A percentile compares a stretch with the other conserved stretches of the same genome.
Evolutionary conservation across 1,140 invertebrate species (phyloP).

Genomic region (Psilanteris sp.): DNA sequence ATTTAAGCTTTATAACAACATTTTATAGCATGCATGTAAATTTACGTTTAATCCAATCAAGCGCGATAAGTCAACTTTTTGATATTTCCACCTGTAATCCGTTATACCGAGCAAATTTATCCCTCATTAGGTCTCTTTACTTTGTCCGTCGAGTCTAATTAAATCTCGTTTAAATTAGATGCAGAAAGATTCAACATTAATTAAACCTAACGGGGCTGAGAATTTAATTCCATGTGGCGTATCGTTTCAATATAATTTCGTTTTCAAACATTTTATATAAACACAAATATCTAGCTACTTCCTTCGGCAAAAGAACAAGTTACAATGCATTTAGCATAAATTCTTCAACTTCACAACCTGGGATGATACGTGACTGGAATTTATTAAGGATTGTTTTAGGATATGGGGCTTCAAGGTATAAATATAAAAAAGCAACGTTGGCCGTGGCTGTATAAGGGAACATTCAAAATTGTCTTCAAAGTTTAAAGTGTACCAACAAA

Average conservation of each 20-base stretch:
- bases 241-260: conserved; percentile 1
- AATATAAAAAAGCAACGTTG: conserved; percentile 23
- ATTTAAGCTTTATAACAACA: too few species aligned
- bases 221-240: conserved; percentile 14
- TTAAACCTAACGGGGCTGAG: conserved; percentile 4
- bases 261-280: background rate
- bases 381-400: conserved; percentile 30
- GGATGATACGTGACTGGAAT: conserved; percentile 34
- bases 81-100: background rate
- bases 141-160: conserved; percentile 7
- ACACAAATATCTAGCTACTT: conserved; percentile 8
- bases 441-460: conserved; percentile 1
- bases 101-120: background rate
- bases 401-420: conserved; percentile 33
- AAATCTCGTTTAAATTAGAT: conserved; percentile 10
- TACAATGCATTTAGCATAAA: conserved; percentile 56
- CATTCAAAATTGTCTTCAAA: conserved; percentile 10
- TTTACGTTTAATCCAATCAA: too few species aligned
- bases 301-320: conserved; percentile 17
- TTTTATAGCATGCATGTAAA: too few species aligned
- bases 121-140: conserved; percentile 8
- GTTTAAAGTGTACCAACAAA: conserved; percentile 1
- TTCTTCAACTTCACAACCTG: conserved; percentile 46
- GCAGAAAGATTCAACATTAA: conserved; percentile 18
- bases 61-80: background rate